Evolutionary conservation across 2,888 invertebrate species (phyloP), one percentile per base, ranked within the genome.

Genomic region (Pseudococcus jackbeardsleyi): DNA sequence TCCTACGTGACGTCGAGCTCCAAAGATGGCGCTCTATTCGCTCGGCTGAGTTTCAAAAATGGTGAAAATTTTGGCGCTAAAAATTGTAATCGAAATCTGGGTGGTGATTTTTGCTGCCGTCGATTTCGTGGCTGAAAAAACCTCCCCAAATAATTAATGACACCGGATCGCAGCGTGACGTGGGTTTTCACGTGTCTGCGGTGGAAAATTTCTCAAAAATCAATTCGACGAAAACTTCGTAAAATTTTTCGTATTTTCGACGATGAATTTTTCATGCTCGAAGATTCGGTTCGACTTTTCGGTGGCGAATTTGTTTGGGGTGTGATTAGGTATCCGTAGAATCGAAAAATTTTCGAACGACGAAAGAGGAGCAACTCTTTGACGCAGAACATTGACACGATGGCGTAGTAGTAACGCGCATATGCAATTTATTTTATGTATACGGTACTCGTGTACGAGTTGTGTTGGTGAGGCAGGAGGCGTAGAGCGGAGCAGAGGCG

Each of bases 341-440:
- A 17, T 11, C 50, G 15, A 17, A 59, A 22, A 64, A 64, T 64
- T 64, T 64, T 64, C 17, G 1, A 22, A 64, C 64, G 64, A 64
- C 17, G 50, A 17, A 50, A 33, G 26, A 33, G 26, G 50, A 17
- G 15, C 12, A 17, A 50, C 50, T 50, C 50, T 50, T 64, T 64
- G 64, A 64, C 64, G 64, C 22, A 64, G 64, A 64, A 64, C 64
- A 22, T 64, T 64, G 64, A 64, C 64, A 64, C 64, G 64, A 22
- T 64, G 64, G 19, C 22, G 64, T 59, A 59, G 59, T 59, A 64
- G 64, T 64, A 22, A 22, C 64, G 64, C 64, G 64, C 64, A 64
- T 64, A 64, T 64, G 64, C 64, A 64, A 64, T 64, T 64, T 64
- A 64, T 64, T 64, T 64, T 64, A 64, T 64, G 50, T 50, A 50